phyloP scores from a whole-genome alignment of 2,113 vertebrate genomes.

The Pachypanchax playfairii region DNA sequence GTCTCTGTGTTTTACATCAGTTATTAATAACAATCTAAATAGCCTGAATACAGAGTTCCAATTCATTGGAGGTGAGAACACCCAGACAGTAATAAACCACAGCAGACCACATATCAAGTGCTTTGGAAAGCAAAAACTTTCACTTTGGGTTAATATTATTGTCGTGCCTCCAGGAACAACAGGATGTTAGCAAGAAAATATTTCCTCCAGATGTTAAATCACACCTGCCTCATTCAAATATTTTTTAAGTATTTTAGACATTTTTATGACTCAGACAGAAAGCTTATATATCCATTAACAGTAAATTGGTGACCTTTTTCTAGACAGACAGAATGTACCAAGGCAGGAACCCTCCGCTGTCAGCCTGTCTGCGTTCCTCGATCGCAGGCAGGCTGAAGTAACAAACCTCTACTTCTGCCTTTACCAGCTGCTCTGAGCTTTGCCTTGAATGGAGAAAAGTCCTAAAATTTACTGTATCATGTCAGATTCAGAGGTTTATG shows the following conservation, averaged over 20 bases:
- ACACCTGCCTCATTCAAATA: background rate
- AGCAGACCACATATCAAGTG: no score
- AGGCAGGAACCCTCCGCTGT: constrained; percentile 31
- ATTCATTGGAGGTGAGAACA: no score
- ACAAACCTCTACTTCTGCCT: constrained; percentile 61
- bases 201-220: background rate
- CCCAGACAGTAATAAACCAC: no score
- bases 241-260: background rate
- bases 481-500: constrained; percentile 25
- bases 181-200: no score
- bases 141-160: no score
- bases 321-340: constrained; percentile 42
- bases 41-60: no score
- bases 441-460: constrained; percentile 49
- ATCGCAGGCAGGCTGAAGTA: constrained; percentile 29
- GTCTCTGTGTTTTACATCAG: no score
- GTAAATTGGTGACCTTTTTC: constrained; percentile 2
- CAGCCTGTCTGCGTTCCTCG: constrained; percentile 18
- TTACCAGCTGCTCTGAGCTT: constrained; percentile 55
- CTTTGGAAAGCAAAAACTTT: no score
- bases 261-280: background rate
- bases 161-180: background rate
- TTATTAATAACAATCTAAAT: no score
- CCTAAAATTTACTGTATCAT: constrained; percentile 42
- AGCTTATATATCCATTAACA: constrained; percentile 15